Evolutionary conservation across 1,140 invertebrate species (phyloP), one percentile per base, ranked within the genome.

Genomic region (Drosophila subpulchrella): DNA sequence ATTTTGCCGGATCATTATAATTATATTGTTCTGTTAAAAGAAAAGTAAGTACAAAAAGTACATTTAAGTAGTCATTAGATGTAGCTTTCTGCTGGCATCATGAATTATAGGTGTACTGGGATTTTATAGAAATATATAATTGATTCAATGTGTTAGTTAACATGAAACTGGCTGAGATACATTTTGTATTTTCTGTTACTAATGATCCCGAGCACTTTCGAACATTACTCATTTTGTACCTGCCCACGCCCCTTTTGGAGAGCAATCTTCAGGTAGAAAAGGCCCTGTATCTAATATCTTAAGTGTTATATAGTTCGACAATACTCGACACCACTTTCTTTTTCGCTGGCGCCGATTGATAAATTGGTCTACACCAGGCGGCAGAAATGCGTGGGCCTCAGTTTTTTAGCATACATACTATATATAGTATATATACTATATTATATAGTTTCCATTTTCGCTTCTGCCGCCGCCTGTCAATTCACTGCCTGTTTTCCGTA

Each of bases 361-460:
- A 58, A 71, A 58, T 57, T 71, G 42, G 27, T 57, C 11, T 36
- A 24, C 51, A 71, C n/a, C 34, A 46, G 41, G 32, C 34, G 62
- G 41, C 36, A 42, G 20, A 67, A 56, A 30, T 55, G 66, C 17
- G 67, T 46, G 27, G 67, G 62, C 39, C 15, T 15, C 12, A 4
- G 13, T 34, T 10, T 32, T 61, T 61, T 39, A n/a, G 61, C 50
- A 39, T 32, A 59, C 7, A 61, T 47, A 17, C 30, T 53, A 58
- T 27, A 13, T 20, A 20, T 20, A 20, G 20, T 20, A 20, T 20
- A 20, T 20, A 20, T 36, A 27, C 3, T 30, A 63, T 54, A 55
- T 38, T 46, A 63, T 66, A 38, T 48, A 71, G 67, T 57, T 70
- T 70, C 13, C 42, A 70, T 53, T 38, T 63, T 51, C 47, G 63